Percentiles rank a stretch among this genome's conserved stretches.
phyloP scores from a whole-genome alignment of 2,113 vertebrate genomes.

The Pao palembangensis region DNA sequence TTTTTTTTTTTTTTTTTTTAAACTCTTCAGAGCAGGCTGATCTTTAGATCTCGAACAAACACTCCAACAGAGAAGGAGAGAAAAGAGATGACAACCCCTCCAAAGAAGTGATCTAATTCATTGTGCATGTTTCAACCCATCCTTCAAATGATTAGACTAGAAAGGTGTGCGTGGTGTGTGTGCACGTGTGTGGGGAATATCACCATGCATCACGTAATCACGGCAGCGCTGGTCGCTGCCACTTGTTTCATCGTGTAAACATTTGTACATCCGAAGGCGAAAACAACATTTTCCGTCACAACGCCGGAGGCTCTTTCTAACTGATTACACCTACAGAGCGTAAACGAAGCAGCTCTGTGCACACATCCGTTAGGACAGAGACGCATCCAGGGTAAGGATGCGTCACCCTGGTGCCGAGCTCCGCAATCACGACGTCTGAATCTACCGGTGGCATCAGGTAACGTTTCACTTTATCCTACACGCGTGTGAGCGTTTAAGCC shows the following conservation, averaged over 20 bases:
- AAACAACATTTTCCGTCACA: neutral
- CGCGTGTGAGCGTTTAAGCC: too few species aligned
- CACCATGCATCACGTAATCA: slow-evolving; percentile 1
- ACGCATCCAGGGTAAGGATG: slow-evolving; percentile 24
- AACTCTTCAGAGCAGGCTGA: neutral
- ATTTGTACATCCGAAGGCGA: slow-evolving; percentile 8
- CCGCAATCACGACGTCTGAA: too few species aligned
- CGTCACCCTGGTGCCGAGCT: neutral
- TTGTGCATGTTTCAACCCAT: slow-evolving; percentile 19
- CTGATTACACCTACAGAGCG: slow-evolving; percentile 18
- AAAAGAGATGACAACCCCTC: slow-evolving; percentile 1
- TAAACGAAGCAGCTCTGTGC: slow-evolving; percentile 2
- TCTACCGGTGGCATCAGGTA: slow-evolving; percentile 11
- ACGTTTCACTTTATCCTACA: neutral
- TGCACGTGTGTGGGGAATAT: too few species aligned
- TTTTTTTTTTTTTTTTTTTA: neutral
- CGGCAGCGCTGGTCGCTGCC: slow-evolving; percentile 4
- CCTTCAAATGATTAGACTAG: slow-evolving; percentile 8
- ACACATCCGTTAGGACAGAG: slow-evolving; percentile 3
- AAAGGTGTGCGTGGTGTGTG: neutral
- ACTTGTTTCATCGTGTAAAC: slow-evolving; percentile 20
- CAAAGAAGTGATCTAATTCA: slow-evolving; percentile 23
- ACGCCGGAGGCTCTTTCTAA: slow-evolving; percentile 12
- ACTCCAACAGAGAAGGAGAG: slow-evolving; percentile 12
- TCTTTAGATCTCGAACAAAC: slow-evolving; percentile 39